Conservation (phyloP, 2,888 invertebrate species). For the Thereva nobilitata region DNA sequence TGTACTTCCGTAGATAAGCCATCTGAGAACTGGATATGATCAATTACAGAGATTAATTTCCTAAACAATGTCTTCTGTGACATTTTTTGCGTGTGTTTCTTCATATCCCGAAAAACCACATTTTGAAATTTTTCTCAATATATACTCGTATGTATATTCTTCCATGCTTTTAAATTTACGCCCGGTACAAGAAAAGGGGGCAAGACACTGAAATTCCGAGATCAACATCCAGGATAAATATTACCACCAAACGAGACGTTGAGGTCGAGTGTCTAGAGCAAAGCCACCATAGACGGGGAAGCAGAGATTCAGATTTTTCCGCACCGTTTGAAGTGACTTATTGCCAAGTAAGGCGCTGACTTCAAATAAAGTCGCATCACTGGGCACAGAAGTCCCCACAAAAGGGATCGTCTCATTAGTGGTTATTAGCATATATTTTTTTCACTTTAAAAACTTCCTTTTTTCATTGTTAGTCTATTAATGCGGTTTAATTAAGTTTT, state of each 20-base stretch:
- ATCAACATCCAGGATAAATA: slow-evolving; percentile 14
- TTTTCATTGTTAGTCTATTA: too few species aligned
- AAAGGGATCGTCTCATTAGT: slow-evolving; percentile 5
- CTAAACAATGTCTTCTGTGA: slow-evolving; percentile 2
- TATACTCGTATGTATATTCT: slow-evolving; percentile 18
- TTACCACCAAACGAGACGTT: too few species aligned
- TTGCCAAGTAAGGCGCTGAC: slow-evolving; percentile 36
- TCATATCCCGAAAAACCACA: slow-evolving; percentile 11
- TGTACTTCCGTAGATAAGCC: neutral
- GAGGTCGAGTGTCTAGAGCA: neutral
- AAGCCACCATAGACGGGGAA: neutral
- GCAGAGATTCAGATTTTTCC: slow-evolving; percentile 38
- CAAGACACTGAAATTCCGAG: slow-evolving; percentile 20
- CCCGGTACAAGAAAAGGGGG: slow-evolving; percentile 18
- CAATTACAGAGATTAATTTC: slow-evolving; percentile 33
- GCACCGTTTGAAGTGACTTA: slow-evolving; percentile 40
- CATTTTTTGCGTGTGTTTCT: neutral
- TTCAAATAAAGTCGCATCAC: slow-evolving; percentile 17
- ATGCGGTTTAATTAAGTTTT: too few species aligned
- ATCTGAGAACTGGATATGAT: slow-evolving; percentile 14
- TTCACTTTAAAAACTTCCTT: too few species aligned
- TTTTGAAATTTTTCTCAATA: slow-evolving; percentile 20
- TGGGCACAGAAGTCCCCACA: neutral
- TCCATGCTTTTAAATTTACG: slow-evolving; percentile 13
- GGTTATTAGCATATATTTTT: neutral